These are phyloP conservation scores for Myotis myotis DNA, from an alignment of 2,797 vertebrate genomes.

Conservation along the genomic window DNA sequence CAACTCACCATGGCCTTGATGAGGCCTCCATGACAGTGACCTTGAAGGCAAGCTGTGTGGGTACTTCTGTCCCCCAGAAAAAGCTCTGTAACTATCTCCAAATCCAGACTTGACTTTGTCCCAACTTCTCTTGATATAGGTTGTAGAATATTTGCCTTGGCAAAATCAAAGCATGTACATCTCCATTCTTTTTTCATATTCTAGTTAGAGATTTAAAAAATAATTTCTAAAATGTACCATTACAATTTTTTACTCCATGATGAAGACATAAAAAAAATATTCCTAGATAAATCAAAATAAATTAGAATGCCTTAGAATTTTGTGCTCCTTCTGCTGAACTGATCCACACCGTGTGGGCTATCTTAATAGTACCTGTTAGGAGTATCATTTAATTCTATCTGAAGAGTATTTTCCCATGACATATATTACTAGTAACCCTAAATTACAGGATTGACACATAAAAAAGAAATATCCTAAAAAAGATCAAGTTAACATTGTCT, in stretches of 20 bases:
- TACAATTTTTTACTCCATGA: background rate
- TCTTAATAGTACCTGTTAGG: slow-evolving; percentile 31
- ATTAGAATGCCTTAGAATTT: slow-evolving; percentile 61
- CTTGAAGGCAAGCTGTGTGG: background rate
- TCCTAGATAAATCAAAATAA: background rate
- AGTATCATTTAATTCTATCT: slow-evolving; percentile 17
- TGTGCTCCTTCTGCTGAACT: slow-evolving; percentile 31
- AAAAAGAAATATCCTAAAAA: background rate
- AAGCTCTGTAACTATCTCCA: background rate
- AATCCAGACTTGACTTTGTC: background rate
- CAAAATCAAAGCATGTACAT: background rate
- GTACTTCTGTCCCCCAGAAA: background rate
- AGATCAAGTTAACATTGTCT: background rate
- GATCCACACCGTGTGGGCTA: slow-evolving; percentile 22
- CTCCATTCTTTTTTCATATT: background rate
- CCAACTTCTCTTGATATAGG: background rate
- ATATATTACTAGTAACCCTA: background rate
- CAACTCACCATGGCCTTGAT: fast-evolving
- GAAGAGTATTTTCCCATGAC: slow-evolving; percentile 14
- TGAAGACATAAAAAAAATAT: background rate
- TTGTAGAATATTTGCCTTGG: background rate
- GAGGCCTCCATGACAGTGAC: fast-evolving
- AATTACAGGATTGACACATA: background rate
- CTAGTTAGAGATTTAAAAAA: background rate
- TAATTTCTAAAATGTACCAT: background rate